Evolutionary conservation across 2,888 invertebrate genomes (phyloP).

Genomic region (Euplagia quadripunctaria): DNA sequence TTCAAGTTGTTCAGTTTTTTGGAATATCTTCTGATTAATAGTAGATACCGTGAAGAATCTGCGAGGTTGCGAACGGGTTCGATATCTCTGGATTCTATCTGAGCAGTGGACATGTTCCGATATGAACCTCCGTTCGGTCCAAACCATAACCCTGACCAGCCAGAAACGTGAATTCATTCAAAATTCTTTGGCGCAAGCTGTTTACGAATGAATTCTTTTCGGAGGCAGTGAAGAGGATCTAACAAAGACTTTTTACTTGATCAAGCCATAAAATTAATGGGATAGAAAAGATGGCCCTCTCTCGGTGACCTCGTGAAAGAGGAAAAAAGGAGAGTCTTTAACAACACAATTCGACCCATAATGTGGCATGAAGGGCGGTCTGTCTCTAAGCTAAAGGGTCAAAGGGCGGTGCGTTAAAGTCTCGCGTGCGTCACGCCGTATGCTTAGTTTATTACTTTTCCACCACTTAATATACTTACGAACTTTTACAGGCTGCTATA

Average conservation of each 20-base stretch:
- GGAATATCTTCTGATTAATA: too few species aligned
- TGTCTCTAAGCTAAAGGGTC: neutral
- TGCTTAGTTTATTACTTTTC: neutral
- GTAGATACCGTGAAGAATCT: too few species aligned
- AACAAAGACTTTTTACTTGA: too few species aligned
- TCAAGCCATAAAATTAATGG: neutral
- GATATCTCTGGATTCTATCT: too few species aligned
- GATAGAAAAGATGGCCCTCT: neutral
- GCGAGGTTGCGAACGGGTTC: too few species aligned
- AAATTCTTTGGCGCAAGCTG: too few species aligned
- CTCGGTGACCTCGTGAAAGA: neutral
- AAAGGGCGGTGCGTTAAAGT: neutral
- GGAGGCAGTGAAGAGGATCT: neutral
- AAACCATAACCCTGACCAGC: too few species aligned
- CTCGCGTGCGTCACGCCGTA: constrained; percentile 2
- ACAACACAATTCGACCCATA: neutral
- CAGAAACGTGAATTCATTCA: too few species aligned
- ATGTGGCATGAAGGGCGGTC: neutral
- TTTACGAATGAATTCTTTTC: too few species aligned
- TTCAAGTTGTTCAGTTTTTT: too few species aligned
- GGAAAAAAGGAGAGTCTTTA: neutral
- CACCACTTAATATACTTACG: neutral
- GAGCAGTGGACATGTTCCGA: too few species aligned
- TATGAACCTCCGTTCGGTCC: too few species aligned
- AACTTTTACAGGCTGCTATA: neutral